Percentiles rank a stretch among this genome's conserved stretches.
Evolutionary conservation across 1,140 invertebrate species (phyloP).

Genomic region (Cryptotermes secundus): DNA sequence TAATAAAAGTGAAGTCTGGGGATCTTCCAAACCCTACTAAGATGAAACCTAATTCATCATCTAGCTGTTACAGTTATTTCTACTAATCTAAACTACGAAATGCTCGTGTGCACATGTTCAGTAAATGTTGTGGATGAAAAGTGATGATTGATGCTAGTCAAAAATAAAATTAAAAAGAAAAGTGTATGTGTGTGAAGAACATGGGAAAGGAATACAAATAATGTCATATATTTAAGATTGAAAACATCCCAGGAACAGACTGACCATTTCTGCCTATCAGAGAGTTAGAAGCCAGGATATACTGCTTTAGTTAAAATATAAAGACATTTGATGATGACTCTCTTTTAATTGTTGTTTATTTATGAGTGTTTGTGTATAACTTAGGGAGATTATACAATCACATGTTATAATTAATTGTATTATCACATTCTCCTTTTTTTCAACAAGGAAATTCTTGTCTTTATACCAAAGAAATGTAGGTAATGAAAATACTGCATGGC

Average conservation of each 20-base stretch:
- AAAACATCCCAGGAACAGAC: background rate
- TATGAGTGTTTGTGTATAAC: slow-evolving; percentile 4
- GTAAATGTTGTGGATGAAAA: background rate
- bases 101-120: background rate
- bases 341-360: background rate
- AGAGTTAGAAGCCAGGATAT: background rate
- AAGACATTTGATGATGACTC: background rate
- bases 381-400: background rate
- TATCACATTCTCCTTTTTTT: background rate
- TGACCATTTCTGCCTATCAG: background rate
- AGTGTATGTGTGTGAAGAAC: background rate
- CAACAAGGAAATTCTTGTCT: background rate
- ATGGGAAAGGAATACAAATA: background rate
- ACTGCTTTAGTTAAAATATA: background rate
- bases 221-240: background rate
- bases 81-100: background rate
- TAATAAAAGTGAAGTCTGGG: background rate
- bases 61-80: background rate
- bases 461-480: background rate
- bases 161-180: background rate
- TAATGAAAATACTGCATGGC: too few species aligned
- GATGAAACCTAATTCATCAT: background rate
- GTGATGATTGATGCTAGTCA: slow-evolving; percentile 18
- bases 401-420: background rate
- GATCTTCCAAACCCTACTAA: background rate